Base-by-base conservation (phyloP, 92 coral and sea anemone species). In the Palythoa grandis region DNA sequence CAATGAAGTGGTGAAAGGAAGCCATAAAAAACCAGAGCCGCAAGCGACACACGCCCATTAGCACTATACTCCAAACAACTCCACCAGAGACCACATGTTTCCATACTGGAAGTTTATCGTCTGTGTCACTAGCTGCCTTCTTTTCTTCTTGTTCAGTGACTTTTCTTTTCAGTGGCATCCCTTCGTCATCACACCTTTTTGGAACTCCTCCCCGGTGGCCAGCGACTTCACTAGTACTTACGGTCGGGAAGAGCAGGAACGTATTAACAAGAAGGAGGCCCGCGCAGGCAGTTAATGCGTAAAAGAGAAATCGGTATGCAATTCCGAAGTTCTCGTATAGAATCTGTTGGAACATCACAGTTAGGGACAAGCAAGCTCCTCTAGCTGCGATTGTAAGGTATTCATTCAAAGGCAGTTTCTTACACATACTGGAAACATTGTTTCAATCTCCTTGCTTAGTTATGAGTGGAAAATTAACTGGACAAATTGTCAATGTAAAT, bases 11-110 rank as follows among this genome's bases (percentile, higher is more conserved):
- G 50, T 80, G 85, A 66, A 80, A 80, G 22, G 85, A 80, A 66
- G 85, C 85, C 74, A 67, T 35, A 43, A 80, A 80, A 66, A 80
- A 80, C 85, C 85, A 80, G 16, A 80, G 85, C 43, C 85, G 85
- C 85, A 80, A 80, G 75, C 85, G 85, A 66, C 85, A 80, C 60
- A 80, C 74, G 17, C 85, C 85, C 85, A 80, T 80, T 16, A 80
- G 85, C 39, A 63, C 74, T 48, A 80, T 80, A 68, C 85, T 67
- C 85, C 85, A 80, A 54, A 80, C 57, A 80, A 80, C 85, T 66
- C 85, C 85, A 53, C 85, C 85, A 66, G 85, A 80, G 24, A 80
- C 53, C 85, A 80, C 60, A 80, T 43, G 85, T 80, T 80, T 80
- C 60, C 85, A 50, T 22, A 80, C 60, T 7, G 85, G 74, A 20